Conservation (phyloP, 2,113 vertebrate genomes). For the Lophius piscatorius region DNA sequence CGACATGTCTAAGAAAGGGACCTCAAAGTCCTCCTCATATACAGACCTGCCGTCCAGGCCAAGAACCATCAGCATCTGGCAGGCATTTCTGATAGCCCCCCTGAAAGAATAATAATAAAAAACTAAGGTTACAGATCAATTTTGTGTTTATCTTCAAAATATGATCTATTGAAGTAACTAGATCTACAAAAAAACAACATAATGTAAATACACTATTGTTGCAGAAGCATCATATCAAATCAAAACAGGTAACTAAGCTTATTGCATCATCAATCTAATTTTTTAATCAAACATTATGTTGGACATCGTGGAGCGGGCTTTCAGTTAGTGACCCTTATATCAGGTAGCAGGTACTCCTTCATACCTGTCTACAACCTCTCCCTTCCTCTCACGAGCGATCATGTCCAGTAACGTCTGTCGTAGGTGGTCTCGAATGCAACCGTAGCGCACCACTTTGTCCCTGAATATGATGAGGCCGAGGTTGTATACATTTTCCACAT, state of each 20-base stretch:
- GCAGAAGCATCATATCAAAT: no score
- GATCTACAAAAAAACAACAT: not conserved
- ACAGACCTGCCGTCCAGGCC: constrained; percentile 95
- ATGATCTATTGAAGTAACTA: not conserved
- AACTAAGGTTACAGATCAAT: not conserved
- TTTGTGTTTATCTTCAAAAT: not conserved
- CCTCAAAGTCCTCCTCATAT: constrained; percentile 97
- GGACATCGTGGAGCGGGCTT: not conserved
- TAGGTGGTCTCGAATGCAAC: constrained; percentile 94
- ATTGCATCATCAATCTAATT: no score
- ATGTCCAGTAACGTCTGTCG: constrained; percentile 94
- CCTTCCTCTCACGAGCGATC: constrained; percentile 95
- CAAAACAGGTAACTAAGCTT: no score
- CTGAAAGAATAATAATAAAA: constrained; percentile 68
- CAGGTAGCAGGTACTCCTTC: not conserved
- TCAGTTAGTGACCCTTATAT: not conserved
- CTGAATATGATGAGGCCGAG: constrained; percentile 97
- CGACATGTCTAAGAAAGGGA: constrained; percentile 98
- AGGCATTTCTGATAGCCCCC: constrained; percentile 96
- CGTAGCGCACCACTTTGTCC: constrained; percentile 95
- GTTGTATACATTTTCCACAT: constrained; percentile 98
- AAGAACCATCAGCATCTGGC: constrained; percentile 99
- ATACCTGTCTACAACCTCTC: constrained; percentile 97
- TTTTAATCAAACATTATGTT: not conserved
- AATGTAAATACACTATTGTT: not conserved